A percentile compares a stretch with the other conserved stretches of the same genome.
Conservation (phyloP, 2,888 invertebrate species). For the Laothoe populi region DNA sequence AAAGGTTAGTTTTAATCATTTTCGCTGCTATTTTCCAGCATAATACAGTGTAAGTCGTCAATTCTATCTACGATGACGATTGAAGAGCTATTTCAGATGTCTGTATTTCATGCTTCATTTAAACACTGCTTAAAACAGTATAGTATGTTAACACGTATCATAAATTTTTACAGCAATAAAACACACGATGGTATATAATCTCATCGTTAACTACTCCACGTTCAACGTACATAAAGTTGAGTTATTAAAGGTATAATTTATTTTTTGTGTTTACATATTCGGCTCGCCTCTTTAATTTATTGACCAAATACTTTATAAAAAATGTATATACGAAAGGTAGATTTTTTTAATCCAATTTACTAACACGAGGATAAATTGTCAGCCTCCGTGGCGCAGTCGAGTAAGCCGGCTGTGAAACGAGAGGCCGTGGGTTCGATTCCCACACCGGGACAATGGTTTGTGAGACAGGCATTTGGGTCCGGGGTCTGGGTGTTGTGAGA, state of each 20-base stretch:
- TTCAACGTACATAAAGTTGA: slow-evolving; percentile 39
- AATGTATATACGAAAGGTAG: not conserved
- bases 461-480: no score
- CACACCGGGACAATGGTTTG: no score
- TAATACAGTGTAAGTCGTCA: no score
- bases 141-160: slow-evolving; percentile 1
- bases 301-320: not conserved
- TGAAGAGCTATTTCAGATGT: not conserved
- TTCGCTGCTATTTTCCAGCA: not conserved
- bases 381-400: no score
- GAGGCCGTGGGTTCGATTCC: no score
- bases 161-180: slow-evolving; percentile 37
- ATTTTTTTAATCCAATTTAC: not conserved
- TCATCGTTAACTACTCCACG: slow-evolving; percentile 38
- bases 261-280: slow-evolving; percentile 18
- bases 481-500: no score
- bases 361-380: no score
- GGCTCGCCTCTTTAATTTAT: not conserved
- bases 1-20: no score
- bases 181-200: slow-evolving; percentile 27
- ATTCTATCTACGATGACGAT: no score
- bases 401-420: no score
- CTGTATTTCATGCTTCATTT: slow-evolving; percentile 1
- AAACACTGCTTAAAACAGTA: not conserved
- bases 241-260: slow-evolving; percentile 28